Evolutionary conservation across 1,140 invertebrate species (phyloP).

Genomic region (Drosophila repleta): DNA sequence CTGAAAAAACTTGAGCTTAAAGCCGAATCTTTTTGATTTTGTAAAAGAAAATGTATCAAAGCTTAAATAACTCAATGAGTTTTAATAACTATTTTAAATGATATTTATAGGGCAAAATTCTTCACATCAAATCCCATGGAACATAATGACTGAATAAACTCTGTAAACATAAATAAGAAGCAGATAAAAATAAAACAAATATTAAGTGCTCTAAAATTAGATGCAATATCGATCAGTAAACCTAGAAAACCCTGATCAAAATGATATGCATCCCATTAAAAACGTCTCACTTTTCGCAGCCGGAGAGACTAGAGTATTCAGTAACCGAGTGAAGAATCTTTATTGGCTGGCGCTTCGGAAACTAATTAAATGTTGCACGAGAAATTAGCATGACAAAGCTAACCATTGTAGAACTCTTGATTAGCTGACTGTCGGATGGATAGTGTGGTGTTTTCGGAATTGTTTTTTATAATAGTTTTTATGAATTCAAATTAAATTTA

Average conservation of each 20-base stretch:
- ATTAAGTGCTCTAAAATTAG: too few relatives aligned
- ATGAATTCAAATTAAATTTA: slow-evolving; percentile 27
- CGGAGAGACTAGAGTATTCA: neutral
- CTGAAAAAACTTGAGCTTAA: too few relatives aligned
- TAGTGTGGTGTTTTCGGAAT: neutral
- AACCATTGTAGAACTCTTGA: slow-evolving; percentile 48
- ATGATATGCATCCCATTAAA: neutral
- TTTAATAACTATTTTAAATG: too few relatives aligned
- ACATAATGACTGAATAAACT: too few relatives aligned
- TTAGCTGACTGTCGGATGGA: slow-evolving; percentile 32
- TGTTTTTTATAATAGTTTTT: slow-evolving; percentile 30
- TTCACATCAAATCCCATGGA: too few relatives aligned
- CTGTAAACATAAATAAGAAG: too few relatives aligned
- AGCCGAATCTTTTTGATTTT: too few relatives aligned
- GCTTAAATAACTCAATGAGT: too few relatives aligned
- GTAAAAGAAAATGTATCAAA: too few relatives aligned
- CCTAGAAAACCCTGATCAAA: neutral
- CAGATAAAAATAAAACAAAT: too few relatives aligned
- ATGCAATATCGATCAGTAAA: neutral
- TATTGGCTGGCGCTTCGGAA: slow-evolving; percentile 10
- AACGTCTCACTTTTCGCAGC: too few relatives aligned
- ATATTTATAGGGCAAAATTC: too few relatives aligned
- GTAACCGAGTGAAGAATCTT: slow-evolving; percentile 1
- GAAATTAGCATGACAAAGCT: slow-evolving; percentile 72
- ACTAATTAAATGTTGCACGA: slow-evolving; percentile 19